These are phyloP conservation scores for Turritopsis rubra DNA, from an alignment of 30 jellyfish, hydroid and myxozoan genomes.

Conservation along the genomic window DNA sequence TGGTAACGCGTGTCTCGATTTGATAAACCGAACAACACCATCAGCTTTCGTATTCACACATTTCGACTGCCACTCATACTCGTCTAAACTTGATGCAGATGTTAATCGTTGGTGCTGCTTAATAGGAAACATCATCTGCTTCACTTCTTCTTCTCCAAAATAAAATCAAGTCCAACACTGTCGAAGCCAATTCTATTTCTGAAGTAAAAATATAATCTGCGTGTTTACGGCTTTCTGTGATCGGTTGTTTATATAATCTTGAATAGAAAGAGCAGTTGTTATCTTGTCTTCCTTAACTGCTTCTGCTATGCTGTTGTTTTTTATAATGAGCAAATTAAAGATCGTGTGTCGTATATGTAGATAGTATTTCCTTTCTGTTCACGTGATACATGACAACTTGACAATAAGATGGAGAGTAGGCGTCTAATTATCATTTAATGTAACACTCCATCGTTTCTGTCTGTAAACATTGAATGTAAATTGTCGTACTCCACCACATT, in stretches of 20 bases:
- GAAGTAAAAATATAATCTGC: background rate
- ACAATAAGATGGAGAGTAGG: background rate
- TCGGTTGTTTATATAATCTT: no score
- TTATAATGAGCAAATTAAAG: background rate
- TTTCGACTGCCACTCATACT: background rate
- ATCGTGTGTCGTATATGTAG: background rate
- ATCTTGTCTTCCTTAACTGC: background rate
- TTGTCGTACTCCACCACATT: background rate
- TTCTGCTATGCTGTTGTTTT: background rate
- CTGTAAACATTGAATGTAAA: background rate
- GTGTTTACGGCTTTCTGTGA: background rate
- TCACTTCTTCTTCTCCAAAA: background rate
- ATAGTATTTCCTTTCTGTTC: background rate
- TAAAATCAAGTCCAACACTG: background rate
- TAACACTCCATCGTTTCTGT: background rate
- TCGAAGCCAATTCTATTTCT: background rate
- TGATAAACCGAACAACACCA: slow-evolving; percentile 15
- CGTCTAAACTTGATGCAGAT: background rate
- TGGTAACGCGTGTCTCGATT: slow-evolving; percentile 3
- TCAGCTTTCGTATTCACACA: slow-evolving; percentile 4
- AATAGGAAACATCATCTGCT: background rate
- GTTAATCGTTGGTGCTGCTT: background rate
- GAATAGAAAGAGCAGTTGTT: background rate
- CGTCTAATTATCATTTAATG: background rate
- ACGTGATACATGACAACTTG: background rate